Evolutionary conservation across 2,888 invertebrate genomes (phyloP).

Genomic region (Isoperla grammatica): DNA sequence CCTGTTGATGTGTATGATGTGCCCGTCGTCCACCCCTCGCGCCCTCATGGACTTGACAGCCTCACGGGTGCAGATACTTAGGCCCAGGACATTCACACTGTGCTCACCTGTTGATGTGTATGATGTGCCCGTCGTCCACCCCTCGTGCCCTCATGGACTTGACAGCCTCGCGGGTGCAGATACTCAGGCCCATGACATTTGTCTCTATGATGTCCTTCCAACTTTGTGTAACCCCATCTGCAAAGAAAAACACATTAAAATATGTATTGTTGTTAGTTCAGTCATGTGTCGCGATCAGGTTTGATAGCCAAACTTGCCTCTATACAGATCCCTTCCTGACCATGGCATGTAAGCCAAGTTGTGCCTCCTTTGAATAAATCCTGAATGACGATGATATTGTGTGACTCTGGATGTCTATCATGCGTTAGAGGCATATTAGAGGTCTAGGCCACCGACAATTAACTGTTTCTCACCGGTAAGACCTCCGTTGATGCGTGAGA

Average conservation of each 20-base stretch:
- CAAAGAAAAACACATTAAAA: constrained; percentile 24
- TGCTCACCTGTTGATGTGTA: too few relatives aligned
- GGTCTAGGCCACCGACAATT: background rate
- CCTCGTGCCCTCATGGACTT: constrained; percentile 49
- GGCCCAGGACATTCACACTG: too few relatives aligned
- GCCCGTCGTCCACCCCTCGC: too few relatives aligned
- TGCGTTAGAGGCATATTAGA: too few relatives aligned
- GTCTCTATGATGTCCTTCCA: constrained; percentile 44
- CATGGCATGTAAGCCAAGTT: too few relatives aligned
- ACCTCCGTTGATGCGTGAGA: background rate
- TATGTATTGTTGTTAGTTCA: background rate
- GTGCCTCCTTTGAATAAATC: too few relatives aligned
- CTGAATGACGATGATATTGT: too few relatives aligned
- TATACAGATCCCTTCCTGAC: background rate
- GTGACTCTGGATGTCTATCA: too few relatives aligned
- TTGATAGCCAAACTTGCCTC: background rate
- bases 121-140: constrained; percentile 51
- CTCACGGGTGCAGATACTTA: too few relatives aligned
- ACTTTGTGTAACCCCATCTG: constrained; percentile 36
- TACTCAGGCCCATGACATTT: constrained; percentile 51
- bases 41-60: too few relatives aligned
- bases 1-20: too few relatives aligned
- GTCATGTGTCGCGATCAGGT: too few relatives aligned
- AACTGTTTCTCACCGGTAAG: background rate
- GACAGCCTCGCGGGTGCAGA: constrained; percentile 41